Base-by-base conservation (phyloP, 2,888 invertebrate genomes). In the Dynastes tityus region DNA sequence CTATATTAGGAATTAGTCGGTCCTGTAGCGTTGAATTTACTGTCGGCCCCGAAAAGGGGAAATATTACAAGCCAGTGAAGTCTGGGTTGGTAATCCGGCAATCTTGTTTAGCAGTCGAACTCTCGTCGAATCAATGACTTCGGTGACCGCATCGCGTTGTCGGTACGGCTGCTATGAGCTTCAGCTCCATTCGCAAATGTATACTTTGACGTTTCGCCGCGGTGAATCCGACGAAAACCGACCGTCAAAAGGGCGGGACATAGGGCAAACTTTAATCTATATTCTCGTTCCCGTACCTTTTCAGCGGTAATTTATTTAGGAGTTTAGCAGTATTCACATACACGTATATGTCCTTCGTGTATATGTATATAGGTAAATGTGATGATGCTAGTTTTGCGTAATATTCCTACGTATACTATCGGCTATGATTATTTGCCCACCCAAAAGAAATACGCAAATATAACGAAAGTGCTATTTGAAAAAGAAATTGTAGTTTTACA, bases 1-100 rank as follows among this genome's bases (percentile, higher is more conserved):
- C 73, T 75, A 76, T 80, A 81, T 80, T 79, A 82, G 80, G 80
- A 81, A 81, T 82, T 80, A 78, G 74, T 63, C 78, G 77, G 29
- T 73, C 73, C 45, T 49, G 53, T 78, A 63, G 73, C 77, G 49
- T 64, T 37, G 77, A 71, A 71, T 78, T 78, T 78, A 78, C 77
- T 40, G 32, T 6, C 22, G 61, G 29, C 9, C 32, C 37, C 16
- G 53, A 58, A 27, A 58, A 22, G 16, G 27, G 71, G 51, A 49
- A 49, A 68, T 68, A 67, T 67, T 37, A 32, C 32, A n/a, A 64
- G 29, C 37, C n/a, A 37, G 64, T n/a, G 22, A 37, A 37, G 45
- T 11, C 45, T 9, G 13, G 37, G 40, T 16, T 22, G 73, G 73
- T 73, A 73, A 61, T 73, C 73, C 61, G 73, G 45, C 58, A 58